A percentile compares a stretch with the other conserved stretches of the same genome.
phyloP scores from a whole-genome alignment of 2,797 vertebrate species.

The Anabas testudineus region DNA sequence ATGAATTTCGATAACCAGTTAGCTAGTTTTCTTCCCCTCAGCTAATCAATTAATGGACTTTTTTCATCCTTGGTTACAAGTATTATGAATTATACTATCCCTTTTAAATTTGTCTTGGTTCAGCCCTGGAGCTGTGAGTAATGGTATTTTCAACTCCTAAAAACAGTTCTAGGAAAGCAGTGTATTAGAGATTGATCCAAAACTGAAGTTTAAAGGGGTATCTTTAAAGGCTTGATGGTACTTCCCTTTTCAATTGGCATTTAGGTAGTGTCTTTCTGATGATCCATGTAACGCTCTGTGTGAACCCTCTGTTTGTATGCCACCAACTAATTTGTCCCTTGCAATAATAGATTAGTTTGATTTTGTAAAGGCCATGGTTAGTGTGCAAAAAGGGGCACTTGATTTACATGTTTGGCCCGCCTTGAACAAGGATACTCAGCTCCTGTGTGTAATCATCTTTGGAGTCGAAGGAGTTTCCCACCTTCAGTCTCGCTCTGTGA shows the following conservation, averaged over 20 bases:
- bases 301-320: slow-evolving; percentile 20
- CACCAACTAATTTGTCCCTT: slow-evolving; percentile 44
- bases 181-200: slow-evolving; percentile 8
- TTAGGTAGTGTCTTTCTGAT: slow-evolving; percentile 29
- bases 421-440: slow-evolving; percentile 33
- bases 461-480: slow-evolving; percentile 31
- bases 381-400: slow-evolving; percentile 46
- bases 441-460: slow-evolving; percentile 28
- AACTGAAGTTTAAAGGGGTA: slow-evolving; percentile 10
- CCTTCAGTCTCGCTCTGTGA: neutral
- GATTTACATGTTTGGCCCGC: slow-evolving; percentile 47
- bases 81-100: neutral
- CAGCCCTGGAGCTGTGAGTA: no score
- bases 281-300: slow-evolving; percentile 41
- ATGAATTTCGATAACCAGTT: neutral
- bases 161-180: neutral
- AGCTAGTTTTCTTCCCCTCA: neutral
- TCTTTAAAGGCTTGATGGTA: slow-evolving; percentile 1
- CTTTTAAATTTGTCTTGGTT: neutral
- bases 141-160: neutral
- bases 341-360: slow-evolving; percentile 50
- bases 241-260: neutral
- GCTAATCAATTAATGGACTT: neutral
- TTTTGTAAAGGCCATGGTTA: slow-evolving; percentile 39
- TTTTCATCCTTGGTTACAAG: neutral